Evolutionary conservation across 2,888 invertebrate genomes (phyloP).

Genomic region (Fragum fragum): DNA sequence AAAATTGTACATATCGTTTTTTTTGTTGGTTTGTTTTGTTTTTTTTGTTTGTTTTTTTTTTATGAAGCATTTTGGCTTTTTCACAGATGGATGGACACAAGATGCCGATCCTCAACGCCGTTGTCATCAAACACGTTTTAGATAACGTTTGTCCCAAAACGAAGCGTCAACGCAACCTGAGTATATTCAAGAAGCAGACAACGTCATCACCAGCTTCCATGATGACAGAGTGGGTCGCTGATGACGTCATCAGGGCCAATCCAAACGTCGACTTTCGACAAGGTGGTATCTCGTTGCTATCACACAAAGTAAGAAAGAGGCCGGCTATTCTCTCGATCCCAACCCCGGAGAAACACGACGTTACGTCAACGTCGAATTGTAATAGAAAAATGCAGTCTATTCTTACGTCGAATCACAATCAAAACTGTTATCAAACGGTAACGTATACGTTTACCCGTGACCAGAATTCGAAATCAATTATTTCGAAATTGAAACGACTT

Average conservation of each 20-base stretch:
- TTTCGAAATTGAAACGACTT: slow-evolving; percentile 14
- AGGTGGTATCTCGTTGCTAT: slow-evolving; percentile 34
- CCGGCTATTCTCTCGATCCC: slow-evolving; percentile 27
- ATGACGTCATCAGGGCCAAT: slow-evolving; percentile 43
- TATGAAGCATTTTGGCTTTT: not conserved
- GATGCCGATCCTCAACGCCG: slow-evolving; percentile 22
- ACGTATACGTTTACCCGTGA: slow-evolving; percentile 17
- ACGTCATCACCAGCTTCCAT: slow-evolving; percentile 42
- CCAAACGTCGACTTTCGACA: slow-evolving; percentile 42
- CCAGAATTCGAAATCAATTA: not conserved
- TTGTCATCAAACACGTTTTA: slow-evolving; percentile 13
- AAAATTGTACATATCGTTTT: too few species aligned
- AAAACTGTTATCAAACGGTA: slow-evolving; percentile 20
- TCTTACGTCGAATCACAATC: slow-evolving; percentile 9
- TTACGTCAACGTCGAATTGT: not conserved
- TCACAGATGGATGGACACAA: slow-evolving; percentile 22
- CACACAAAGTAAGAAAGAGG: slow-evolving; percentile 38
- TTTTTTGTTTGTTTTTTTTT: not conserved
- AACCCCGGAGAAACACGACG: not conserved
- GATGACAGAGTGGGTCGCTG: slow-evolving; percentile 55
- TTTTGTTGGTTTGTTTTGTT: too few species aligned
- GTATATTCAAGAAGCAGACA: slow-evolving; percentile 6
- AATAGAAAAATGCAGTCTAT: slow-evolving; percentile 26
- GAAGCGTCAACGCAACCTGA: not conserved
- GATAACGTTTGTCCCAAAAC: not conserved